Base-by-base conservation (phyloP, 2,113 vertebrate species). In the Cinclus mexicanus region DNA sequence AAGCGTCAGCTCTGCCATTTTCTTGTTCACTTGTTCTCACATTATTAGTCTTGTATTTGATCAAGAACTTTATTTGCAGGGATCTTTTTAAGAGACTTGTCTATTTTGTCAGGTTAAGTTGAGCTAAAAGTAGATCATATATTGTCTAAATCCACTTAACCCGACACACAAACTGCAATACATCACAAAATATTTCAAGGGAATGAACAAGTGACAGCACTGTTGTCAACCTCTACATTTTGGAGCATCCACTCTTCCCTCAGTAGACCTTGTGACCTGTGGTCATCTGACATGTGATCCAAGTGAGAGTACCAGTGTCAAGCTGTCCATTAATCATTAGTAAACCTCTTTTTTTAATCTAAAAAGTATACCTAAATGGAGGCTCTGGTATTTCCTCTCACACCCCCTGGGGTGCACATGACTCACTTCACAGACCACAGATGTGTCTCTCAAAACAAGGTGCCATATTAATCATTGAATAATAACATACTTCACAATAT, bases 401-500 rank as follows among this genome's bases (percentile, higher is more conserved):
- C 28, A 29, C 4, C 13, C 12, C 26, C 15, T 33, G 7, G 4
- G 1, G 4, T 37, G 7, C 2, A 1, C 19, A 29, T 21, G 42
- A 17, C 33, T 39, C 12, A n/a, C 17, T 52, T 42, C 37, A 12
- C 14, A 56, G 33, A 21, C 11, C 14, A 44, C 25, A 21, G 3
- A 11, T 75, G 6, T 8, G 2, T 10, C 9, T 63, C 28, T 35
- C 13, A 2, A 82, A 85, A 55, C 16, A 60, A 87, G 33, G 47
- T 13, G 4, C 8, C 10, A 29, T 33, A 23, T 1, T 37, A 37
- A 37, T 37, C 35, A 37, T 37, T 37, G 35, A 37, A 37, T 37
- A 37, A 37, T 31, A 85, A 26, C 12, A 21, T 31, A 42, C 6
- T 15, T 53, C 17, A 15, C 8, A 53, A 39, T 14, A 68, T 7